A percentile compares a stretch with the other conserved stretches of the same genome.
Evolutionary conservation across 2,888 invertebrate genomes (phyloP).

Genomic region (Agelastica alni): DNA sequence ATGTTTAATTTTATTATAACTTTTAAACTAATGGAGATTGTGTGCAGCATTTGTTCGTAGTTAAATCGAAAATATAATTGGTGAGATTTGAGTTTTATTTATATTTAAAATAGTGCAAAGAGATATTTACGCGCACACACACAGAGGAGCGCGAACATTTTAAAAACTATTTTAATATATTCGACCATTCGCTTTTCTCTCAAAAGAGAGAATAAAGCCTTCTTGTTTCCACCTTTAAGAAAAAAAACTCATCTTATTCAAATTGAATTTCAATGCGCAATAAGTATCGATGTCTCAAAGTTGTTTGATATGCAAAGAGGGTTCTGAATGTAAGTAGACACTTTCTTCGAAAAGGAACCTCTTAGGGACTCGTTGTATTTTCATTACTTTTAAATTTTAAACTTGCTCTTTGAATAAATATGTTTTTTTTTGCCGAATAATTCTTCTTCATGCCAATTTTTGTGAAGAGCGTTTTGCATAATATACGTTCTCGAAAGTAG

Average conservation of each 20-base stretch:
- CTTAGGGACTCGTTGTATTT: constrained; percentile 7
- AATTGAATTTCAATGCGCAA: constrained; percentile 28
- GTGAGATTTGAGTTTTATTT: too few species aligned
- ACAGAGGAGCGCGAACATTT: too few species aligned
- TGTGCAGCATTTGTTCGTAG: too few species aligned
- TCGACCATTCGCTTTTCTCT: background rate
- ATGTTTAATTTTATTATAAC: too few species aligned
- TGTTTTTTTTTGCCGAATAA: too few species aligned
- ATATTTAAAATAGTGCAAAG: too few species aligned
- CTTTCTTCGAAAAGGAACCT: constrained; percentile 6
- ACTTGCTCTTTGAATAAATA: constrained; percentile 12
- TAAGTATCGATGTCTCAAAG: constrained; percentile 25
- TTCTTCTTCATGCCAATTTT: too few species aligned
- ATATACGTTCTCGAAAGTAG: too few species aligned
- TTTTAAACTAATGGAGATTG: too few species aligned
- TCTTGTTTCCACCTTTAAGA: constrained; percentile 12
- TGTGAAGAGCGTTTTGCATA: too few species aligned
- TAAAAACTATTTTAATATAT: constrained; percentile 9
- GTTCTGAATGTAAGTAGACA: constrained; percentile 13
- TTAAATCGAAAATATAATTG: too few species aligned
- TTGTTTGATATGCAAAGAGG: constrained; percentile 28
- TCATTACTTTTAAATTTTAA: constrained; percentile 20
- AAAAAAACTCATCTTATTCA: constrained; percentile 27
- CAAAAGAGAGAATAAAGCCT: constrained; percentile 12
- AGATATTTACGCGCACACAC: too few species aligned